Evolutionary conservation across 2,797 vertebrate genomes (phyloP).

Genomic region (Chelidonichthys spinosus): DNA sequence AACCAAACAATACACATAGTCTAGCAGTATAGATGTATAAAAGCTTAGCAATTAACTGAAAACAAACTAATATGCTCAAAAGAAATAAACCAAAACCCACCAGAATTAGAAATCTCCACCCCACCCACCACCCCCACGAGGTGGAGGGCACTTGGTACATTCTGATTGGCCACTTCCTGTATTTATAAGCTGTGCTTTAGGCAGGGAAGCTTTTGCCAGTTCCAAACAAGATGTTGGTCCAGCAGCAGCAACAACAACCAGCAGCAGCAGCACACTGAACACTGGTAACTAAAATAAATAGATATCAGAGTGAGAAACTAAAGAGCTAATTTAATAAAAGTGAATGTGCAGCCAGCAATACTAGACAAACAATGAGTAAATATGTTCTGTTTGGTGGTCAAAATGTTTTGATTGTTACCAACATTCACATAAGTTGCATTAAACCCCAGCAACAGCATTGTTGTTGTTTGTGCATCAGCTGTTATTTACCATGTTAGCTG

Average conservation of each 20-base stretch:
- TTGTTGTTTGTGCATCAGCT: too few relatives aligned
- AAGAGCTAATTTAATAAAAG: too few relatives aligned
- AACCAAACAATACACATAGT: not conserved
- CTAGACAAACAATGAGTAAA: too few relatives aligned
- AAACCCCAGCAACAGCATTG: too few relatives aligned
- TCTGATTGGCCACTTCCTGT: conserved; percentile 4
- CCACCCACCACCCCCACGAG: not conserved
- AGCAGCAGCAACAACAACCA: not conserved
- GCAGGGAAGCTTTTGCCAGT: not conserved
- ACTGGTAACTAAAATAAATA: not conserved
- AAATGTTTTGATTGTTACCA: too few relatives aligned
- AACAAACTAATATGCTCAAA: not conserved
- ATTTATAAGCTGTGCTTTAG: not conserved
- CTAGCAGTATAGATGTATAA: not conserved
- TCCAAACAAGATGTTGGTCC: not conserved
- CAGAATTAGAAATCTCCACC: too few relatives aligned
- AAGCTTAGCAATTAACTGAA: not conserved
- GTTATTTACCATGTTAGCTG: too few relatives aligned
- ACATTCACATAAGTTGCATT: too few relatives aligned
- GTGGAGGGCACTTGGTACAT: not conserved
- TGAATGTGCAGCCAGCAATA: too few relatives aligned
- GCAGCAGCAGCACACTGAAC: not conserved
- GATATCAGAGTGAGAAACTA: too few relatives aligned
- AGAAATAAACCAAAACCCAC: not conserved
- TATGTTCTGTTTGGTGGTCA: too few relatives aligned